phyloP scores from a whole-genome alignment of 2,797 vertebrate genomes.

The Oryzias sinensis region DNA sequence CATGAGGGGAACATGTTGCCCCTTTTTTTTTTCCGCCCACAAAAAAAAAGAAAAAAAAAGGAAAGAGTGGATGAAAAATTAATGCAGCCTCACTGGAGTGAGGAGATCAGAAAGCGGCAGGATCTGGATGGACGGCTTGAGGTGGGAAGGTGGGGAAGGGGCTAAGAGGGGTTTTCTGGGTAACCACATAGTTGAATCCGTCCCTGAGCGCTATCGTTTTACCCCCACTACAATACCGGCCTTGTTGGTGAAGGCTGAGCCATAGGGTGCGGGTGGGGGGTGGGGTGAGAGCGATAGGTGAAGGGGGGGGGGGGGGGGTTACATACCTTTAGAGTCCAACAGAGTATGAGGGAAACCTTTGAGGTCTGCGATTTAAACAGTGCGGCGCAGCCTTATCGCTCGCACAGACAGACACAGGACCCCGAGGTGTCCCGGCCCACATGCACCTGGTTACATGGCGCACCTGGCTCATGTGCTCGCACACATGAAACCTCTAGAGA shows the following conservation, averaged over 20 bases:
- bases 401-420: constrained; percentile 7
- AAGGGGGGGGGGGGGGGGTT: constrained; percentile 4
- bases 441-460: constrained; percentile 4
- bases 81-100: constrained; percentile 51
- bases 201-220: constrained; percentile 74
- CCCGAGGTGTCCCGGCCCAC: constrained; percentile 12
- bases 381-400: constrained; percentile 40
- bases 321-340: constrained; percentile 71
- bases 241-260: constrained; percentile 74
- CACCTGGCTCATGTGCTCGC: constrained; percentile 1
- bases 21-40: constrained; percentile 10
- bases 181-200: constrained; percentile 74
- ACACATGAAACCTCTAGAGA: constrained; percentile 9
- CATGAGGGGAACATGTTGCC: constrained; percentile 32
- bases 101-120: constrained; percentile 11
- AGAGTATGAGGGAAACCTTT: constrained; percentile 73
- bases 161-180: constrained; percentile 58
- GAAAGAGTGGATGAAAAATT: constrained; percentile 57
- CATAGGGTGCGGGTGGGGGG: constrained; percentile 3
- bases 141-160: constrained; percentile 24
- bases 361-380: constrained; percentile 48
- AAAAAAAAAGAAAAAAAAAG: constrained; percentile 29
- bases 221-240: constrained; percentile 76
- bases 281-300: constrained; percentile 3
- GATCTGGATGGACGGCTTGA: constrained; percentile 1